Base-by-base conservation (phyloP, 1,140 invertebrate species). In the Rhagoletis zephyria region DNA sequence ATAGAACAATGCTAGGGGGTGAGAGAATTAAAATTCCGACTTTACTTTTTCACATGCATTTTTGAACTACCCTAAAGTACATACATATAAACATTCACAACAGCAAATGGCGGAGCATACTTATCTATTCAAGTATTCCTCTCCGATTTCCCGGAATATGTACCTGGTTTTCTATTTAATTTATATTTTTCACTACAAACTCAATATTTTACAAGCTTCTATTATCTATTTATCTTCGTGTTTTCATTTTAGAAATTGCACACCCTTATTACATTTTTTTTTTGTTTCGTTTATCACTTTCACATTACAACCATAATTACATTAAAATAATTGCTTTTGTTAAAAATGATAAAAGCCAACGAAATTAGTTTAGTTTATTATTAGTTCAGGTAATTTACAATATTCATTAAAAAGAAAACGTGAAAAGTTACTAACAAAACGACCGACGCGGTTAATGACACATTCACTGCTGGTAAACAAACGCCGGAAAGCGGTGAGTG, bases 321-420 rank as follows among this genome's bases (percentile, higher is more conserved):
- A n/a, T 40, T 40, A 74, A 74, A 74, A 74, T 12, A 74, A 74
- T 16, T 45, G 67, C 67, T 74, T 74, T 81, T 81, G 45, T 81
- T 81, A 74, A 74, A 6, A 74, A 74, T 48, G n/a, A 12, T 16
- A 51, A 81, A 19, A 81, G 16, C 74, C 40, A 74, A 56, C 45
- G 16, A 81, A 81, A 81, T 81, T 56, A 81, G 48, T 81, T 81
- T 81, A 81, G 48, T 81, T 81, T 81, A 81, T 56, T 81, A 81
- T 81, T 56, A n/a, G 48, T 6, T 48, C 9, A n/a, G 14, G 45
- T 56, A 81, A 81, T 81, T 56, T n/a, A 81, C 74, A 81, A 81
- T 81, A 14, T 30, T 30, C n/a, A 19, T n/a, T 81, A 16, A 10
- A 81, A 81, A 56, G 74, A 56, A 81, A 81, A 56, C 45, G 48